These are phyloP conservation scores for Chrysopa pallens DNA, from an alignment of 1,140 invertebrate species.

Conservation along the genomic window DNA sequence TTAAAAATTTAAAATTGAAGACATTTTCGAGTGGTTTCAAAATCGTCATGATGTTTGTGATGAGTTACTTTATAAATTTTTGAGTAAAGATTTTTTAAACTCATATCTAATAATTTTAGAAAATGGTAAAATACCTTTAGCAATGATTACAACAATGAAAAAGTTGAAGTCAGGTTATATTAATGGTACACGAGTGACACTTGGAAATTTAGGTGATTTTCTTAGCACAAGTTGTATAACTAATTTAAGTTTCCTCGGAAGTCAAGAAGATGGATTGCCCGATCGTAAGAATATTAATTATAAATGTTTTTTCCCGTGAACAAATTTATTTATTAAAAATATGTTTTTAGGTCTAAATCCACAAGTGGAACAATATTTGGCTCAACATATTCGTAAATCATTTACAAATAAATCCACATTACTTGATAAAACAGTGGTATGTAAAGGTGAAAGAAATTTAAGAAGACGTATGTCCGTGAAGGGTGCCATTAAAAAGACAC, in stretches of 20 bases:
- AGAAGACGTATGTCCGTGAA: constrained; percentile 62
- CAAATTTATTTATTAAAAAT: too few relatives aligned
- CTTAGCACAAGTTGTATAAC: constrained; percentile 90
- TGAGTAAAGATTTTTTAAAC: too few relatives aligned
- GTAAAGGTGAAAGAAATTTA: constrained; percentile 32
- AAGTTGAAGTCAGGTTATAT: constrained; percentile 98
- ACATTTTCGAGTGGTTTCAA: too few relatives aligned
- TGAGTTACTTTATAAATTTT: too few relatives aligned
- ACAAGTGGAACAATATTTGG: constrained; percentile 71
- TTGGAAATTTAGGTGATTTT: constrained; percentile 83
- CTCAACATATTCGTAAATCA: constrained; percentile 67
- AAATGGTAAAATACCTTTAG: constrained; percentile 76
- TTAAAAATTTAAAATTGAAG: not conserved
- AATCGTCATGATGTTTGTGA: too few relatives aligned
- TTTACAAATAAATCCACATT: constrained; percentile 53
- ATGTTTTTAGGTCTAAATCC: constrained; percentile 42
- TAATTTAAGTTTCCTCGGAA: constrained; percentile 84
- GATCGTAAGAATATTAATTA: constrained; percentile 45
- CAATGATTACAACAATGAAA: constrained; percentile 94
- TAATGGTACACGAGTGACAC: constrained; percentile 87
- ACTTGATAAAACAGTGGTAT: constrained; percentile 28
- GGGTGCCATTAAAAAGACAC: constrained; percentile 71
- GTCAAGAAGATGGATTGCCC: constrained; percentile 76
- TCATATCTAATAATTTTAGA: constrained; percentile 38
- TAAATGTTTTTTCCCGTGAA: not conserved